Base-by-base conservation (phyloP, 2,797 vertebrate species). In the Gouania willdenowi region DNA sequence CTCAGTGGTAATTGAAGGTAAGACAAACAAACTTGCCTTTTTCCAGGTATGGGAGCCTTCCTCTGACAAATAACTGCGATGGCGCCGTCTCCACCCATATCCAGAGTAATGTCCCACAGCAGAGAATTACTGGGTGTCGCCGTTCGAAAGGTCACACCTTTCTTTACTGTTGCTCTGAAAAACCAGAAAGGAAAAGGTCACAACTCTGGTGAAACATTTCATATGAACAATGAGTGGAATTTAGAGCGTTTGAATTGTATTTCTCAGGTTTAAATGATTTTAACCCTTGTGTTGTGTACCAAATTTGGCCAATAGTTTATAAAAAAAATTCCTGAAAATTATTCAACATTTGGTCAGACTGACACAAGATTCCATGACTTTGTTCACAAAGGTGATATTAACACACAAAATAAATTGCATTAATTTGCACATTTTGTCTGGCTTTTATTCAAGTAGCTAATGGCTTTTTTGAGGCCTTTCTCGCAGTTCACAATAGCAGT, bases 81-180 rank as follows among this genome's bases (percentile, higher is more conserved):
- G 0, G 88, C 86, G 0, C 90, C 82, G 0, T 89, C 78, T 31
- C 65, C 63, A 26, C 86, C 91, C 41, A 68, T 18, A 15, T 88
- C 91, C 65, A 91, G 79, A 8, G 79, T 89, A 77, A 94, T 83
- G 47, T 96, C 91, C 94, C 95, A 98, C 4, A 85, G 11, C 24
- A 84, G 51, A 0, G 93, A 87, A 82, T 88, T 93, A 83, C 88
- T 95, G 68, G 91, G 88, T 52, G 91, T 87, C 0, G 92, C 87
- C 0, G 87, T 85, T 7, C 86, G 62, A 64, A 96, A 81, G 43
- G 79, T 92, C 81, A 97, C 87, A 0, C 93, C 93, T 66, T 87
- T 91, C 79, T 91, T 90, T 66, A 93, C 90, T 46, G 91, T 91
- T 0, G 91, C 93, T 87, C 95, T 98, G 58, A 62, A 62, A 59